Percentiles rank a stretch among this genome's conserved stretches.
phyloP scores from a whole-genome alignment of 2,797 vertebrate species.

The Rhynchonycteris naso region DNA sequence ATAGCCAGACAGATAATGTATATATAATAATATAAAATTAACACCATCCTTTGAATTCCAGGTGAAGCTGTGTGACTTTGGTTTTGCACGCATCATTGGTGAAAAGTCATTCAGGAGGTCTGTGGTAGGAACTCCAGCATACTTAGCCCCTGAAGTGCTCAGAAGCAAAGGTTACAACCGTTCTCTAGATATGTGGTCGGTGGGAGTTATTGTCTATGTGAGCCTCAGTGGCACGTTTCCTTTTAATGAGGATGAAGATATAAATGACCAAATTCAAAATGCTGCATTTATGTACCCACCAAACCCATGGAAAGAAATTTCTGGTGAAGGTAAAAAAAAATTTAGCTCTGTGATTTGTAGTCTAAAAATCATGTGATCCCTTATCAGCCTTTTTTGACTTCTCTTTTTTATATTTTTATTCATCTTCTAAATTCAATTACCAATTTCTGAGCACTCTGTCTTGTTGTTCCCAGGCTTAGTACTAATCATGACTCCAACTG shows the following conservation, averaged over 20 bases:
- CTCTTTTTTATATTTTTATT: neutral
- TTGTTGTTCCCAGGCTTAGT: neutral
- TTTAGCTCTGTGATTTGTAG: neutral
- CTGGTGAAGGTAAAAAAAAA: conserved; percentile 91
- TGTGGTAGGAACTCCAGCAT: conserved; percentile 97
- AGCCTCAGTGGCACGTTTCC: conserved; percentile 98
- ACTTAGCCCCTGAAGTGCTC: conserved; percentile 96
- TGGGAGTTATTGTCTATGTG: conserved; percentile 97
- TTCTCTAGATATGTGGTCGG: conserved; percentile 99
- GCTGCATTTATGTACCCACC: conserved; percentile 99
- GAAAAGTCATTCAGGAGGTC: conserved; percentile 99
- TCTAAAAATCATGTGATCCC: conserved; percentile 42
- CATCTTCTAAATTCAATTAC: neutral
- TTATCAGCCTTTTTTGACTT: neutral
- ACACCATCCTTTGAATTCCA: conserved; percentile 76
- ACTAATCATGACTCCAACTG: neutral
- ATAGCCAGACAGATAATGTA: too few relatives aligned
- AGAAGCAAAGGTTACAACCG: conserved; percentile 99
- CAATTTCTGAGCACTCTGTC: neutral
- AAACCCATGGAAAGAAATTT: conserved; percentile 97
- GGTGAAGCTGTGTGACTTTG: conserved; percentile 99
- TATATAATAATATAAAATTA: neutral
- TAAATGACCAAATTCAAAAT: conserved; percentile 99
- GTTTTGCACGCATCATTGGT: conserved; percentile 98
- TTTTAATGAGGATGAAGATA: conserved; percentile 98